These are phyloP conservation scores for Leucania comma DNA, from an alignment of 2,888 invertebrate species.

Conservation along the genomic window DNA sequence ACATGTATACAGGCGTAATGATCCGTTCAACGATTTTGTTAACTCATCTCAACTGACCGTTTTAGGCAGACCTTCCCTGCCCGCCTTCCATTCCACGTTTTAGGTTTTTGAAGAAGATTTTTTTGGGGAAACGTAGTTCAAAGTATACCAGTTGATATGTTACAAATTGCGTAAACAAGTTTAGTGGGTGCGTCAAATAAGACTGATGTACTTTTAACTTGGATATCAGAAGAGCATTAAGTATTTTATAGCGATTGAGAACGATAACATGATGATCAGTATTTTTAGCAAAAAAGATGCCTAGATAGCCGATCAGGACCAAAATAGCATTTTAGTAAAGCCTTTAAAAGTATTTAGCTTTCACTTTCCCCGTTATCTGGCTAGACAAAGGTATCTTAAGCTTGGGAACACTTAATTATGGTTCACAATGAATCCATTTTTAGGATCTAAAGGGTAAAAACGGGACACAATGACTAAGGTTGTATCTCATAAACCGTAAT, in stretches of 20 bases:
- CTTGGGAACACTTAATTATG: too few species aligned
- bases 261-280: not conserved
- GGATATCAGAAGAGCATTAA: slow-evolving; percentile 63
- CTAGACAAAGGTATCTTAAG: too few species aligned
- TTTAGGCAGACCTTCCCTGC: slow-evolving; percentile 57
- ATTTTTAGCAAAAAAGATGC: not conserved
- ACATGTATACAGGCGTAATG: slow-evolving; percentile 79
- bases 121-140: slow-evolving; percentile 42
- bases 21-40: slow-evolving; percentile 80
- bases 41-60: slow-evolving; percentile 76
- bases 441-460: too few species aligned
- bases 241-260: slow-evolving; percentile 51
- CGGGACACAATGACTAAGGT: too few species aligned
- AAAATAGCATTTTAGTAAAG: not conserved
- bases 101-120: not conserved
- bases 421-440: too few species aligned
- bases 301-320: not conserved
- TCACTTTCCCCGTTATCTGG: too few species aligned
- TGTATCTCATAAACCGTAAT: too few species aligned
- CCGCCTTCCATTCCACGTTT: slow-evolving; percentile 1
- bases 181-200: slow-evolving; percentile 75
- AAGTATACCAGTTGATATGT: slow-evolving; percentile 58
- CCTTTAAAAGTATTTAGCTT: not conserved
- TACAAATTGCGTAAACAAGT: slow-evolving; percentile 82
- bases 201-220: slow-evolving; percentile 79